Evolutionary conservation across 2,113 vertebrate genomes (phyloP).

Genomic region (Crotalus horridus): DNA sequence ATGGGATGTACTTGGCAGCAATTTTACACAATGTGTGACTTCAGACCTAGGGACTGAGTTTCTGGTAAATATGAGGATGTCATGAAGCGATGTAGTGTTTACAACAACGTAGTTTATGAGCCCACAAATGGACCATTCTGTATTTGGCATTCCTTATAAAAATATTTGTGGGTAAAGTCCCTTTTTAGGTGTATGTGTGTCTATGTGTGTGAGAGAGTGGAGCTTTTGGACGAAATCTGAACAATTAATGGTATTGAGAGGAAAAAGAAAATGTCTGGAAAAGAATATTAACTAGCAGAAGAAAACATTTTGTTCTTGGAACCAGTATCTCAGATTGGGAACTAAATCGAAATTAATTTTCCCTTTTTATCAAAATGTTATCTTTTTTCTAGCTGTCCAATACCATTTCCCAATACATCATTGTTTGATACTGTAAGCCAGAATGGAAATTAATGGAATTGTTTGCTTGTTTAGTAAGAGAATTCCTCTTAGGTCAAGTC

Average conservation of each 20-base stretch:
- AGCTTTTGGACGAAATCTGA: background rate
- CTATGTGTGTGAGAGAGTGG: background rate
- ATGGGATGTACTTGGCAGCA: background rate
- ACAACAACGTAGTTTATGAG: background rate
- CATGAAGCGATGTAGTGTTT: background rate
- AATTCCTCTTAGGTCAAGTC: background rate
- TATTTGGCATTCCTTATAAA: background rate
- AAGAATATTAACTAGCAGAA: background rate
- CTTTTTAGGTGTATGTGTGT: background rate
- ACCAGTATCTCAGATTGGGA: background rate
- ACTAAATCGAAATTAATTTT: background rate
- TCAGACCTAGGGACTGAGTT: background rate
- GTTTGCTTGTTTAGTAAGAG: background rate
- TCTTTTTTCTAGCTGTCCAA: background rate
- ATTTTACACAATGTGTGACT: background rate
- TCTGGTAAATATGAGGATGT: background rate
- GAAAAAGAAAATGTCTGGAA: background rate
- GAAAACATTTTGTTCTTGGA: background rate
- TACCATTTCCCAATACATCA: background rate
- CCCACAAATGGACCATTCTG: background rate
- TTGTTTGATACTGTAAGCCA: background rate
- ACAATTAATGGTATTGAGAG: background rate
- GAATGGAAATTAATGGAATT: background rate
- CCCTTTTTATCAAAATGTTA: background rate
- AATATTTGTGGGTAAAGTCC: background rate